phyloP scores from a whole-genome alignment of 1,140 invertebrate species.

The Drosophila tropicalis region DNA sequence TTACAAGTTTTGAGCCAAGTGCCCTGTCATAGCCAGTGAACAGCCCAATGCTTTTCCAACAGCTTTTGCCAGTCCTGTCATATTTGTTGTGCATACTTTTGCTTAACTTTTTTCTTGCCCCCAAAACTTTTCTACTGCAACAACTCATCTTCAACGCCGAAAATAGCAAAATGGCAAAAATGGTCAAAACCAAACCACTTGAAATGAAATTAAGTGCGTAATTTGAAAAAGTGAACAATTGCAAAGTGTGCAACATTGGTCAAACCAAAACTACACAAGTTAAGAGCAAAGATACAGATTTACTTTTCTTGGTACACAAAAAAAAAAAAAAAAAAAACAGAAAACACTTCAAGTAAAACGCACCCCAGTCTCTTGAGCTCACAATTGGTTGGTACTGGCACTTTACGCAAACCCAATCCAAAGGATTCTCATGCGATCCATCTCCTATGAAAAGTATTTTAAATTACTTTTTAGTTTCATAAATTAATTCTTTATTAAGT shows the following conservation, averaged over 20 bases:
- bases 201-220: slow-evolving; percentile 42
- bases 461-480: too few relatives aligned
- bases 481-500: too few relatives aligned
- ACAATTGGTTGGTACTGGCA: too few relatives aligned
- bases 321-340: too few relatives aligned
- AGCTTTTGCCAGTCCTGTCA: slow-evolving; percentile 33
- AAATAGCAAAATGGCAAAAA: slow-evolving; percentile 10
- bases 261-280: background rate
- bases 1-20: slow-evolving; percentile 27
- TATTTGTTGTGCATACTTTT: slow-evolving; percentile 55
- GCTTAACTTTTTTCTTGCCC: slow-evolving; percentile 31
- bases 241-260: slow-evolving; percentile 12
- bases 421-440: too few relatives aligned
- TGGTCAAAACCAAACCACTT: slow-evolving; percentile 26
- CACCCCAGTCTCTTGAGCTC: too few relatives aligned
- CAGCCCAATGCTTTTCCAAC: slow-evolving; percentile 29
- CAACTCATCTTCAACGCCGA: slow-evolving; percentile 14
- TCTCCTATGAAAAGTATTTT: too few relatives aligned
- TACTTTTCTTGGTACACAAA: too few relatives aligned
- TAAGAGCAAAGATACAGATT: background rate
- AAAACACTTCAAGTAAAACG: too few relatives aligned
- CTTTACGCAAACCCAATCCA: too few relatives aligned
- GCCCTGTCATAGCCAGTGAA: slow-evolving; percentile 54
- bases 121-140: slow-evolving; percentile 18
- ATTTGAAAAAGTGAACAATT: slow-evolving; percentile 30